Evolutionary conservation across 2,797 vertebrate genomes (phyloP).

Genomic region (Amazona ochrocephala): DNA sequence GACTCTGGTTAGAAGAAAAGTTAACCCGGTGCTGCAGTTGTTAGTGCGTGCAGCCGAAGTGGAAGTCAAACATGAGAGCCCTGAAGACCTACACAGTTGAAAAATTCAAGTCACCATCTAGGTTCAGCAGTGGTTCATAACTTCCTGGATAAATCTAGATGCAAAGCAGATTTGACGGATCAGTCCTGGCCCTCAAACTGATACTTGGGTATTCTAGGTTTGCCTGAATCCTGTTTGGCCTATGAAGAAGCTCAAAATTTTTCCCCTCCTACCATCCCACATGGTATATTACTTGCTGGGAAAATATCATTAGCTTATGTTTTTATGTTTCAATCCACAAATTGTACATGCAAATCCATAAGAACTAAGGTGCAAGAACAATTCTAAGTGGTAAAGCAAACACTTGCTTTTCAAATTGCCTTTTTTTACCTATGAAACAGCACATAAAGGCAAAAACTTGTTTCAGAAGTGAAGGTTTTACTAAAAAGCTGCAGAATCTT

Average conservation of each 20-base stretch:
- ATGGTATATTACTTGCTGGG: background rate
- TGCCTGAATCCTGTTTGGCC: background rate
- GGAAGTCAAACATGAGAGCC: background rate
- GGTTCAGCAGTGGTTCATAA: background rate
- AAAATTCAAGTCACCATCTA: background rate
- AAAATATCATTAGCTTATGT: background rate
- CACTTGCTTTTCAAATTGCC: background rate
- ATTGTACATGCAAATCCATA: background rate
- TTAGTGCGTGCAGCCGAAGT: background rate
- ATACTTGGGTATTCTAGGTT: background rate
- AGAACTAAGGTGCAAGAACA: background rate
- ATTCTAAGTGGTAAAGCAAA: background rate
- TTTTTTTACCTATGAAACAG: background rate
- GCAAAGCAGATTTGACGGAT: background rate
- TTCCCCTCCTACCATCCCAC: background rate
- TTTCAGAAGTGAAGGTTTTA: background rate
- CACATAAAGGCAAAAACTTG: background rate
- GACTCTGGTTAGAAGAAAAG: background rate
- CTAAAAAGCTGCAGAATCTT: background rate
- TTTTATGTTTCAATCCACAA: background rate
- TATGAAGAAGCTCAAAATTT: background rate
- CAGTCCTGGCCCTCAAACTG: background rate
- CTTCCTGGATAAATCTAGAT: background rate
- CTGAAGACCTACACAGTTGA: background rate
- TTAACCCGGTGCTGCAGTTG: accelerated